These are phyloP conservation scores for Pyrochroa serraticornis DNA, from an alignment of 2,888 invertebrate genomes.

Conservation along the genomic window DNA sequence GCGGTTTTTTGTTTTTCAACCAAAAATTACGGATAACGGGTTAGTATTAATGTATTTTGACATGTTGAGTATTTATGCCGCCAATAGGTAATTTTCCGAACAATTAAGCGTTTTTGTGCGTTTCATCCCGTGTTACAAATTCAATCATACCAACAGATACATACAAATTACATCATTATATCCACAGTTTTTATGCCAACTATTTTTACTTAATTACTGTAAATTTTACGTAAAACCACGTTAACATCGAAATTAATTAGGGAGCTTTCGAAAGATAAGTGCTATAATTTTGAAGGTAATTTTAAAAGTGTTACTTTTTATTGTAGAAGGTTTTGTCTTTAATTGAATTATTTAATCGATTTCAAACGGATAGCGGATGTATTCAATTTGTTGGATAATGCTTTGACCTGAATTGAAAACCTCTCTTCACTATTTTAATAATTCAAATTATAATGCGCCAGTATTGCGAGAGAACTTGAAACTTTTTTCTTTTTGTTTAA, in stretches of 20 bases:
- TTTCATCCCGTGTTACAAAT: slow-evolving; percentile 14
- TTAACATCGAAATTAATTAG: slow-evolving; percentile 2
- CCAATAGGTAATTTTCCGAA: slow-evolving; percentile 6
- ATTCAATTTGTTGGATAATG: slow-evolving; percentile 7
- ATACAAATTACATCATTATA: slow-evolving; percentile 28
- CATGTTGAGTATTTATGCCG: background rate
- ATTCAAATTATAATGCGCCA: slow-evolving; percentile 1
- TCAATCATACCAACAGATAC: slow-evolving; percentile 20
- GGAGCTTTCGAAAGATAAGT: slow-evolving; percentile 2
- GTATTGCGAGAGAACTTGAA: background rate
- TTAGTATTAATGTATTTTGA: slow-evolving; percentile 1
- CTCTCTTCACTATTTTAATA: slow-evolving; percentile 1
- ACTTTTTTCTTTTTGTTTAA: background rate
- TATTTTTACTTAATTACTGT: slow-evolving; percentile 9
- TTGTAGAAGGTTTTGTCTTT: slow-evolving; percentile 2
- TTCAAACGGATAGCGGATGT: background rate
- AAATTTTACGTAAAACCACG: slow-evolving; percentile 6
- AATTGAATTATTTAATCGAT: slow-evolving; percentile 1
- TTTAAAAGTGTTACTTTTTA: slow-evolving; percentile 3
- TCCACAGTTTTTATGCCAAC: slow-evolving; percentile 20
- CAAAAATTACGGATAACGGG: slow-evolving; percentile 18
- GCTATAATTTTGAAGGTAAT: slow-evolving; percentile 3
- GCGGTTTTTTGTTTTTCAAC: slow-evolving; percentile 18
- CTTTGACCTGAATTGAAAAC: slow-evolving; percentile 1
- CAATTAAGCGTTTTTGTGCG: slow-evolving; percentile 1